Percentiles rank a stretch among this genome's conserved stretches.
These are phyloP conservation scores for Oryctes rhinoceros DNA, from an alignment of 1,140 invertebrate genomes.

Conservation along the genomic window DNA sequence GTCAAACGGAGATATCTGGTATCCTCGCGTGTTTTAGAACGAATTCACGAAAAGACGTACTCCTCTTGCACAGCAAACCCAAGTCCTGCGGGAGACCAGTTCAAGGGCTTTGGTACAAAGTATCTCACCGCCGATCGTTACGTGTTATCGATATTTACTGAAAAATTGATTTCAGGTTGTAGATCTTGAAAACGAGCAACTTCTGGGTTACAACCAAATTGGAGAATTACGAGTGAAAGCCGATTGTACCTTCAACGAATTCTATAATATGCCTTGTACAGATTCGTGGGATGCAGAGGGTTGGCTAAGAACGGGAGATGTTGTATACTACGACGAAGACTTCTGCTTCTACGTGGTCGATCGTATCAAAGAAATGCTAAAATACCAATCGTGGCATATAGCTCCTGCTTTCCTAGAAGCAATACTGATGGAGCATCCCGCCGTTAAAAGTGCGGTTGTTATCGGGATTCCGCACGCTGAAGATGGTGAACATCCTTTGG, in stretches of 20 bases:
- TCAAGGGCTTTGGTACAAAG: constrained; percentile 52
- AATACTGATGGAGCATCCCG: constrained; percentile 70
- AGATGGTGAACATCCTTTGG: constrained; percentile 72
- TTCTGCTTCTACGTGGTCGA: constrained; percentile 73
- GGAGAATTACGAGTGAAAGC: constrained; percentile 69
- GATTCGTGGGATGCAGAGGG: constrained; percentile 68
- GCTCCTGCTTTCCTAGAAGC: constrained; percentile 69
- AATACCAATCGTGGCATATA: constrained; percentile 69
- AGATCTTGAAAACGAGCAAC: constrained; percentile 61
- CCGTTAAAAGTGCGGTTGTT: constrained; percentile 73
- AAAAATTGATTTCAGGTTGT: constrained; percentile 47
- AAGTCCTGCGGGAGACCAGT: constrained; percentile 51
- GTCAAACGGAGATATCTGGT: constrained; percentile 54
- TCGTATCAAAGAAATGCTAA: constrained; percentile 79
- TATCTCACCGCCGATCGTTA: constrained; percentile 12
- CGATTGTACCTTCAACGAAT: constrained; percentile 65
- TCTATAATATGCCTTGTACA: constrained; percentile 60
- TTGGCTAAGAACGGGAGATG: constrained; percentile 76
- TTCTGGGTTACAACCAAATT: constrained; percentile 61
- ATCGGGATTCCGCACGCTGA: constrained; percentile 71
- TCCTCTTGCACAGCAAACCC: constrained; percentile 51
- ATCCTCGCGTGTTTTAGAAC: constrained; percentile 49
- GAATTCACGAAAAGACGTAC: constrained; percentile 47
- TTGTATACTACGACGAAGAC: constrained; percentile 73
- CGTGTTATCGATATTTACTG: not conserved